Evolutionary conservation across 2,797 vertebrate species (phyloP).

Genomic region (Megaceryle alcyon): DNA sequence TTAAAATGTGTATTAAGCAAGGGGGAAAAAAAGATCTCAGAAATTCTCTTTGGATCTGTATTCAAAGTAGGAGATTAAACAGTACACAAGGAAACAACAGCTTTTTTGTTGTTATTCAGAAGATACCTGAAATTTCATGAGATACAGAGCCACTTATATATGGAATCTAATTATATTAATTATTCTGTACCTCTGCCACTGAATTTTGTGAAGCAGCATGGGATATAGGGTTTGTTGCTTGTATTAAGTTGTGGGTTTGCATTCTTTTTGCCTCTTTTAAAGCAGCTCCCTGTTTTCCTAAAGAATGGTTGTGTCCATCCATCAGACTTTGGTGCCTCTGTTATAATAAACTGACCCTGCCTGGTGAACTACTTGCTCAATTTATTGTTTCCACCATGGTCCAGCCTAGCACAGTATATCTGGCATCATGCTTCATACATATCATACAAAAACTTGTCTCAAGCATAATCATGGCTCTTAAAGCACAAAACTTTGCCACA

Average conservation of each 20-base stretch:
- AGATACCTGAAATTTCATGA: background rate
- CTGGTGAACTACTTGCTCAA: background rate
- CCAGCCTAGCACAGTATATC: background rate
- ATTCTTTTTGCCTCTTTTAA: background rate
- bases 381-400: background rate
- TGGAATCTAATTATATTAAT: background rate
- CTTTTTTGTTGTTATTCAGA: background rate
- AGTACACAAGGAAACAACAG: background rate
- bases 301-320: background rate
- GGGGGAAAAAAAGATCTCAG: background rate
- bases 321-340: background rate
- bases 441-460: background rate
- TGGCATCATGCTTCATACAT: background rate
- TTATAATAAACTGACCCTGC: background rate
- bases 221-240: background rate
- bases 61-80: constrained; percentile 18
- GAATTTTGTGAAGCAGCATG: background rate
- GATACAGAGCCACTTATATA: background rate
- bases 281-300: background rate
- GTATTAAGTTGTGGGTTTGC: background rate
- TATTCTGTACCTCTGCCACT: background rate
- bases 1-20: background rate
- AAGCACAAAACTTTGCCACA: constrained; percentile 45
- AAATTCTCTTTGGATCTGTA: background rate
- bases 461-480: constrained; percentile 25